Base-by-base conservation (phyloP, 2,113 vertebrate species). In the Ardeotis arabs region DNA sequence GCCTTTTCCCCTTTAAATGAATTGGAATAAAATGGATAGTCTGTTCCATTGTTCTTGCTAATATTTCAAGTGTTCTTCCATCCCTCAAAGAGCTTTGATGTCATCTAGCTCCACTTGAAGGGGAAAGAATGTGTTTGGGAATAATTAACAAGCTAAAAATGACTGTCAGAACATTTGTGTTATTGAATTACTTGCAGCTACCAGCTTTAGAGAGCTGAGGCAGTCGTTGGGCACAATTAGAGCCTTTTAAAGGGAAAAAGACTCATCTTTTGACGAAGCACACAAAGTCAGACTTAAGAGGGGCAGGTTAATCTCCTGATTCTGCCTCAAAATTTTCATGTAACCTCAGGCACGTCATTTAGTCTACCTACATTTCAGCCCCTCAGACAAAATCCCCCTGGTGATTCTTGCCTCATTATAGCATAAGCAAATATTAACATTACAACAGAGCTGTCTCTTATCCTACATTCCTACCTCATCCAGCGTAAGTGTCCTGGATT, bases 131-230 rank as follows among this genome's bases (percentile, higher is more conserved):
- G 93, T 93, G 92, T 95, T 92, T 97, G 96, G 96, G 92, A 96
- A 95, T 96, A 96, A 97, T 97, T 97, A 97, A 87, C 95, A 92
- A 84, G 93, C 95, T 96, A 97, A 97, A 96, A 96, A 97, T 96
- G 59, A 95, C 96, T 96, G 95, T 93, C 94, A 95, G 96, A 92
- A 95, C 94, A 95, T 96, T 95, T 87, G 60, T 75, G 62, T 94
- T 97, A 87, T 91, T 94, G 90, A 96, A 90, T 95, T 96, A 95
- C 92, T 96, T 95, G 89, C 94, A 94, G 90, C 95, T 96, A 97
- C 92, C 68, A 96, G 93, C 83, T 93, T 89, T 70, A 86, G 69
- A 89, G 95, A 92, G 80, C 76, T 84, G 73, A 90, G 73, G 66
- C 79, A 93, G 80, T 41, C 56, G 49, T 10, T 96, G 77, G 69